Evolutionary conservation across 1,140 invertebrate species (phyloP), one percentile per base, ranked within the genome.

Genomic region (Zaprionus nigranus): DNA sequence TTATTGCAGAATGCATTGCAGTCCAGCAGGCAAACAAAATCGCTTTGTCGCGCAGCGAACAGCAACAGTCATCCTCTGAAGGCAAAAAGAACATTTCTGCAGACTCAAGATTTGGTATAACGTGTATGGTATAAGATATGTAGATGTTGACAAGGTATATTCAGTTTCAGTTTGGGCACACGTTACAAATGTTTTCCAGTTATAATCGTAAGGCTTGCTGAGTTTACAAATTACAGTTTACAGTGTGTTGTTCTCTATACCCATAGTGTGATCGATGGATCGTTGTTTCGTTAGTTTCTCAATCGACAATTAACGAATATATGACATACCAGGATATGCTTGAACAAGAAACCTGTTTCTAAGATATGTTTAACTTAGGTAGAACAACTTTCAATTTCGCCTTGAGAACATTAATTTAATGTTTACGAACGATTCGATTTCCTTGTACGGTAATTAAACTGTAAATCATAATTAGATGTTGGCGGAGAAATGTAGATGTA

Each of bases 11-110:
- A 30, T 61, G 59, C 5, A 26, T 24, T 26, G 43, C 17, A 17
- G n/a, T 61, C 40, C 40, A 61, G n/a, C 20, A 28, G 24, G 59
- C 59, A 11, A 61, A 17, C 3, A 61, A 30, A 9, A 61, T 30
- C 5, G 20, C 26, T 20, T 30, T 61, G 1, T 49, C 59, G 5
- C 40, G 38, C 13, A 28, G 59, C 1, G 59, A 30, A 30, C 28
- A 30, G 7, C 28, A 30, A 30, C 7, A 30, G 2, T 30, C 28
- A 2, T 9, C 28, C 1, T 30, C 28, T 9, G 2, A 9, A 9
- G 7, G 28, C 2, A 7, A 30, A 9, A 1, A 30, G 0, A 30
- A 30, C 28, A 30, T 30, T 30, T 30, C 28, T 7, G 28, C 3
- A 9, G 7, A 30, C 28, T 30, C 28, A 30, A 30, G 28, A 30